Base-by-base conservation (phyloP, 2,888 invertebrate genomes). In the Polylopha cassiicola region DNA sequence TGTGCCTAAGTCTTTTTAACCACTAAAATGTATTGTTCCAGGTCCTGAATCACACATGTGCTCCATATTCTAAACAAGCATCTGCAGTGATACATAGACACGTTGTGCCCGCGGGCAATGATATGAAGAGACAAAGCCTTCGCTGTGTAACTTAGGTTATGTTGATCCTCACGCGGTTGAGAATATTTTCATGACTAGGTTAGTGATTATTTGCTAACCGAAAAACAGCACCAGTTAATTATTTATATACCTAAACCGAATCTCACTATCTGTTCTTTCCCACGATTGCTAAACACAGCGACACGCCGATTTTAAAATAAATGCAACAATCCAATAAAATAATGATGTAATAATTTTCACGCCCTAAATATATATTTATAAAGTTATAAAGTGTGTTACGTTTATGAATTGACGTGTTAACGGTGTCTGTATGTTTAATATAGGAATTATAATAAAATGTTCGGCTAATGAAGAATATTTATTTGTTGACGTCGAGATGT, bases 401-500 rank as follows among this genome's bases (percentile, higher is more conserved):
- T 60, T 56, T 48, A 51, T 52, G 49, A 51, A 46, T 49, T 23
- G 44, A 48, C 51, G 50, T 57, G 60, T 68, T 64, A 49, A 59
- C 47, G 49, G 53, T 66, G 57, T 68, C 53, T 63, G 54, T 60
- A 53, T 50, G 46, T 44, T 48, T 49, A 47, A 44, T 42, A 27
- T 47, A 61, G 48, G 52, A 24, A 33, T 48, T 55, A 56, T 51
- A 52, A 52, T 55, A 52, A 51, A 50, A 44, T 44, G 47, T 53
- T 51, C 44, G 50, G 57, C 48, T 54, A 46, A 55, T 53, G 48
- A 53, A 55, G 43, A 37, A 51, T 64, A 65, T 58, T 61, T 66
- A 61, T 61, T 59, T 63, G 61, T 57, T 59, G 49, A 53, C 51
- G 48, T 53, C 55, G 55, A 59, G 46, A 47, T 58, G 49, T 50